phyloP scores from a whole-genome alignment of 2,888 invertebrate species.

The Neocrepidodera transversa region DNA sequence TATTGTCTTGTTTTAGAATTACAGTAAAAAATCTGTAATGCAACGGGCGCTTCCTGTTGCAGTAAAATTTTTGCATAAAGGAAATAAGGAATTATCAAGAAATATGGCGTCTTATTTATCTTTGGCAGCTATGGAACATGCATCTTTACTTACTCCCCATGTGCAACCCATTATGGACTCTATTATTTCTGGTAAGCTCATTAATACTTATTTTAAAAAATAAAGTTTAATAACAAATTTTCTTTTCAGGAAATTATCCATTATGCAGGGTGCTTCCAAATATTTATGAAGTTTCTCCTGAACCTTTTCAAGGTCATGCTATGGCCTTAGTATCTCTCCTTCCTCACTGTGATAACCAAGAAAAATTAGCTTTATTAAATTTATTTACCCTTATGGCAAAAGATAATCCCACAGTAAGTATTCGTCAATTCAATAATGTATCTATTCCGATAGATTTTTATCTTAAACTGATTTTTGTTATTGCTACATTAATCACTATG shows the following conservation, averaged over 20 bases:
- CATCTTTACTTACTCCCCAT: conserved; percentile 83
- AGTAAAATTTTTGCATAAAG: conserved; percentile 89
- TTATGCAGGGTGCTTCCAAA: conserved; percentile 88
- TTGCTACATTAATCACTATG: not conserved
- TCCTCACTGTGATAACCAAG: conserved; percentile 84
- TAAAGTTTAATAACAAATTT: not conserved
- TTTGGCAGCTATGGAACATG: conserved; percentile 90
- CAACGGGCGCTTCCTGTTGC: conserved; percentile 86
- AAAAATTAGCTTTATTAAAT: conserved; percentile 83
- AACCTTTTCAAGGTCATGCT: conserved; percentile 84
- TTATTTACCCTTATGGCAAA: conserved; percentile 84
- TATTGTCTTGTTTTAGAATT: conserved; percentile 72
- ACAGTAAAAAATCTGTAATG: conserved; percentile 77
- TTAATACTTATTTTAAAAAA: not conserved
- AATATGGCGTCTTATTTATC: conserved; percentile 93
- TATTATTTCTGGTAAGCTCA: conserved; percentile 77
- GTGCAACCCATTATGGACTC: conserved; percentile 91
- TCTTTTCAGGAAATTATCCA: conserved; percentile 80
- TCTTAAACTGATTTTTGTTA: too few species aligned
- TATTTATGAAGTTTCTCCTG: conserved; percentile 87
- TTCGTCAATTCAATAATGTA: too few species aligned
- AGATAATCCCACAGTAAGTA: conserved; percentile 74
- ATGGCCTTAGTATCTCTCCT: conserved; percentile 81
- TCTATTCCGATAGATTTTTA: too few species aligned
- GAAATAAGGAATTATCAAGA: conserved; percentile 86